Percentiles rank a stretch among this genome's conserved stretches.
These are phyloP conservation scores for Drosophila anomalata DNA, from an alignment of 2,888 invertebrate genomes.

Conservation along the genomic window DNA sequence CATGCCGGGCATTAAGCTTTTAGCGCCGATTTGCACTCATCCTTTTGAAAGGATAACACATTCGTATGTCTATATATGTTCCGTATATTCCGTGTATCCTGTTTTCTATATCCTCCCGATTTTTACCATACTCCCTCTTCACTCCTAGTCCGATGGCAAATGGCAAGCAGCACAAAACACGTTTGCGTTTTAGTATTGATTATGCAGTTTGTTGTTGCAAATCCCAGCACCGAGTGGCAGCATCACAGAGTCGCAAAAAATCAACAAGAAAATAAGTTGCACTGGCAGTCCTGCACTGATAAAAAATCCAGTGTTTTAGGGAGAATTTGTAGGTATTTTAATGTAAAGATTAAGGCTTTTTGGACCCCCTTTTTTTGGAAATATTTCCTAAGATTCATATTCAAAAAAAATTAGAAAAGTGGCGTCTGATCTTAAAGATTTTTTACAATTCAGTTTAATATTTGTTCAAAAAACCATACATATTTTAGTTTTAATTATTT, in stretches of 20 bases:
- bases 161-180: constrained; percentile 65
- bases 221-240: constrained; percentile 46
- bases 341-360: too few relatives aligned
- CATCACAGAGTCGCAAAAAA: constrained; percentile 23
- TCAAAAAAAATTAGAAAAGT: too few relatives aligned
- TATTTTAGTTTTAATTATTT: too few relatives aligned
- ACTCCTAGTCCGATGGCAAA: constrained; percentile 40
- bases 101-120: constrained; percentile 36
- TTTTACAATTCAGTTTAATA: too few relatives aligned
- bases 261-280: constrained; percentile 14
- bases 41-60: constrained; percentile 1
- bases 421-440: too few relatives aligned
- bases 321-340: neutral
- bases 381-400: too few relatives aligned
- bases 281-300: constrained; percentile 6
- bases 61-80: constrained; percentile 5
- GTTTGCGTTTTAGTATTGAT: constrained; percentile 74
- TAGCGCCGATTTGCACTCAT: constrained; percentile 56
- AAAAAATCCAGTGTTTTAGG: neutral
- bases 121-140: constrained; percentile 48
- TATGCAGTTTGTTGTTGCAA: constrained; percentile 76
- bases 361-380: too few relatives aligned
- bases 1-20: constrained; percentile 71
- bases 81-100: neutral
- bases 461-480: too few relatives aligned